phyloP scores from a whole-genome alignment of 2,113 vertebrate species.

The Rhynchomys soricoides region DNA sequence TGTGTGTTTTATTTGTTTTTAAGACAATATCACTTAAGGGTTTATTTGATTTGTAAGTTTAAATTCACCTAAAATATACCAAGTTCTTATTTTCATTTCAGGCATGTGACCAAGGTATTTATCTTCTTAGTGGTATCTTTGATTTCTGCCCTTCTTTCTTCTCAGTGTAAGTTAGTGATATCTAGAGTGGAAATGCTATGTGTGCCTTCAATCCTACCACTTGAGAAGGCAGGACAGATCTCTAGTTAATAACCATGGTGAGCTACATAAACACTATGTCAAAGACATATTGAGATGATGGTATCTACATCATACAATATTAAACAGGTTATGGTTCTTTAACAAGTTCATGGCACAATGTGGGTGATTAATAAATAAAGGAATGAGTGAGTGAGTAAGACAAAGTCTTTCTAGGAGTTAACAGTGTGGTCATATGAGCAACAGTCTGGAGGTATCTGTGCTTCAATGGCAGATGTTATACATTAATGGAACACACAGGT shows the following conservation, averaged over 20 bases:
- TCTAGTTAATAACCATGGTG: background rate
- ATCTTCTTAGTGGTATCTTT: background rate
- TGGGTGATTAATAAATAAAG: background rate
- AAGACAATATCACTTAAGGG: background rate
- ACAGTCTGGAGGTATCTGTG: background rate
- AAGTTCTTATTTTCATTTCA: background rate
- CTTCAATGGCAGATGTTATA: background rate
- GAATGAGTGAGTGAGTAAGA: background rate
- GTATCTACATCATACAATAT: background rate
- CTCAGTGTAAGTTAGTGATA: background rate
- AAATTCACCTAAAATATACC: conserved; percentile 1
- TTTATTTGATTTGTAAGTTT: conserved; percentile 15
- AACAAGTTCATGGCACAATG: background rate
- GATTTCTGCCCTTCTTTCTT: background rate
- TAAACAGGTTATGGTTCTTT: background rate
- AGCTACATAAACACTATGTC: background rate
- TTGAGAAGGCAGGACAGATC: background rate
- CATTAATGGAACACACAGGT: background rate
- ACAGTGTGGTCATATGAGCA: background rate
- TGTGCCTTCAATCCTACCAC: too few relatives aligned
- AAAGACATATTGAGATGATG: background rate
- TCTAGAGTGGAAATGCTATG: background rate
- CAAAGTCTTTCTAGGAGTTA: background rate
- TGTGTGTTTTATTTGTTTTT: background rate
- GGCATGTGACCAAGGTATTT: background rate